A percentile compares a stretch with the other conserved stretches of the same genome.
phyloP scores from a whole-genome alignment of 2,888 invertebrate genomes.

The Ferrisia virgata region DNA sequence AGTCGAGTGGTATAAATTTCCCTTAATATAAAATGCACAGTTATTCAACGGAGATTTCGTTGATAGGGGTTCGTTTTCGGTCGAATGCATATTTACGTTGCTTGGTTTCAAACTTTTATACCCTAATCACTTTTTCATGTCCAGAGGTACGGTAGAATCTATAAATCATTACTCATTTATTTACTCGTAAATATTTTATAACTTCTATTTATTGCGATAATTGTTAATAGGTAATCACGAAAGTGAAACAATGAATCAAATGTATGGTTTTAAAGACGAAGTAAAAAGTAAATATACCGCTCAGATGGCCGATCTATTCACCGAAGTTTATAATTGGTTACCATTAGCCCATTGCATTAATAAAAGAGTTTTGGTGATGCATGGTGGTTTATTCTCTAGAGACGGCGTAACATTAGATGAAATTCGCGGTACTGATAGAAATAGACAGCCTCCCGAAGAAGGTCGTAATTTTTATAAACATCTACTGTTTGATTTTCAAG shows the following conservation, averaged over 20 bases:
- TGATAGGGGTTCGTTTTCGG: constrained; percentile 97
- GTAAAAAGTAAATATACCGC: constrained; percentile 92
- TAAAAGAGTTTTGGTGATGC: constrained; percentile 78
- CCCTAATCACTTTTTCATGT: constrained; percentile 96
- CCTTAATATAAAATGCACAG: constrained; percentile 52
- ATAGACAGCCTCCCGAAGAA: constrained; percentile 95
- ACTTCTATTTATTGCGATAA: background rate
- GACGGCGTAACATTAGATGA: constrained; percentile 92
- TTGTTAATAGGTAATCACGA: constrained; percentile 86
- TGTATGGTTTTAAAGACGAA: constrained; percentile 99
- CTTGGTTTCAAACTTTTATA: constrained; percentile 95
- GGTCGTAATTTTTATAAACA: constrained; percentile 59
- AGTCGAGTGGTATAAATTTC: background rate
- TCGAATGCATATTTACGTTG: constrained; percentile 96
- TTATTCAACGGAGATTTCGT: constrained; percentile 99
- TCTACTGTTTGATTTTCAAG: background rate
- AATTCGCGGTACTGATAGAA: constrained; percentile 82
- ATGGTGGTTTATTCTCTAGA: constrained; percentile 93
- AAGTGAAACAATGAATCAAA: constrained; percentile 96
- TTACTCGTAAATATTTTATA: background rate
- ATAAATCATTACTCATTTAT: background rate
- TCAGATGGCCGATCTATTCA: constrained; percentile 96
- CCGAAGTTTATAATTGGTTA: constrained; percentile 97
- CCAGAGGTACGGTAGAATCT: constrained; percentile 72
- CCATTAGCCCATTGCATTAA: constrained; percentile 96